Evolutionary conservation across 2,113 vertebrate genomes (phyloP), one percentile per base, ranked within the genome.

Genomic region (Thymallus thymallus): DNA sequence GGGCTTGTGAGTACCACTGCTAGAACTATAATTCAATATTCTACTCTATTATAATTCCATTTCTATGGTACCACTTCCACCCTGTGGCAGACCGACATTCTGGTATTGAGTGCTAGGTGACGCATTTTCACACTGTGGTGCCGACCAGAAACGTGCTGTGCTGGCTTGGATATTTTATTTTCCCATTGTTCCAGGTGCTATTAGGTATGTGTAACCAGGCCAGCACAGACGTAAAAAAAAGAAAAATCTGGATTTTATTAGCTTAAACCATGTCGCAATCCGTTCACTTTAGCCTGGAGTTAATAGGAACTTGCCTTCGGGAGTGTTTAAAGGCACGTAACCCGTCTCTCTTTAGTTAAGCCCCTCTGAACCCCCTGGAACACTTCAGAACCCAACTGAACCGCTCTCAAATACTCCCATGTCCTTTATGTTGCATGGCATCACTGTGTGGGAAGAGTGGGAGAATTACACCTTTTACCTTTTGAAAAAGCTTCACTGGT

Each of bases 1-100:
- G 84, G 89, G 88, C 90, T 85, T 86, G 95, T 98, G 88, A 95
- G 95, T 94, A 80, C 23, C 20, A 7, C 20, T 41, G 16, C 4
- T 13, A 29, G 5, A 41, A 2, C 29, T 12, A 23, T 1, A 5
- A 9, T 14, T 24, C 29, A 41, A 41, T 16, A 26, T 32, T 18
- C 63, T 20, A 26, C 63, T 30, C 13, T 16, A 23, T 24, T 75
- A 85, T 5, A 12, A 16, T 46, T 20, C 22, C 48, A 6, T 20
- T 48, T 35, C 20, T 30, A 6, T 67, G 29, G n/a, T 62, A 4
- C 32, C 7, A 30, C 29, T 51, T 80, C 51, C 6, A 30, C 55
- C 30, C 32, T 9, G 35, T 6, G 6, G 1, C 32, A 32, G 32
- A 32, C 6, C 0, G 32, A 35, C 32, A 6, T 35, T 35, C 32